Percentiles rank a stretch among this genome's conserved stretches.
Conservation (phyloP, 2,113 vertebrate species). For the Natator depressus region DNA sequence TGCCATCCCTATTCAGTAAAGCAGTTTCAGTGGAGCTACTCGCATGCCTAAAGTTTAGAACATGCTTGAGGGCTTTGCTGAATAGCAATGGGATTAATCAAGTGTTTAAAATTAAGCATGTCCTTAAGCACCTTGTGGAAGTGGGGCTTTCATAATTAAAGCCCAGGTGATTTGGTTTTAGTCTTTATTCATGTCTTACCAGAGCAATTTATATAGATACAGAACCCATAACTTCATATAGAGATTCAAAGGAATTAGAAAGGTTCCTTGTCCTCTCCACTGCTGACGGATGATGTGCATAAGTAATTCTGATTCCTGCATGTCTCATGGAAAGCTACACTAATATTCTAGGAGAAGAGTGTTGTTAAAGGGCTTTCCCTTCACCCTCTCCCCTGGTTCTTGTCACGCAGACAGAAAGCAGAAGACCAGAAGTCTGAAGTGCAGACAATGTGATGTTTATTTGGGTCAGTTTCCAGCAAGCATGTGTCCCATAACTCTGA, state of each 20-base stretch:
- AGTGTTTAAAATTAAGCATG: neutral
- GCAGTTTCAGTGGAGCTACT: neutral
- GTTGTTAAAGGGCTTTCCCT: neutral
- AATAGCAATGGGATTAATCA: neutral
- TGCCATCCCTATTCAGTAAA: neutral
- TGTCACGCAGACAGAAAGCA: too few species aligned
- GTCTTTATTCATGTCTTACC: constrained; percentile 56
- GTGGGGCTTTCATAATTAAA: constrained; percentile 15
- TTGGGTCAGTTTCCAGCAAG: too few species aligned
- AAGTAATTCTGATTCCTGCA: neutral
- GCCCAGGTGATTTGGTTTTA: constrained; percentile 32
- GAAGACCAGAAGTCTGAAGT: too few species aligned
- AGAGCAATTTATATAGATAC: constrained; percentile 32
- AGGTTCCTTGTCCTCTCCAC: neutral
- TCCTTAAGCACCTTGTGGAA: constrained; percentile 1
- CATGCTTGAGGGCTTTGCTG: neutral
- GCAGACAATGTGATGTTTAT: too few species aligned
- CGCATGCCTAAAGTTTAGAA: neutral
- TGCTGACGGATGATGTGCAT: neutral
- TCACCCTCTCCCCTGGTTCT: too few species aligned
- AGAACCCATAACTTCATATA: constrained; percentile 12
- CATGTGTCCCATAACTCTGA: too few species aligned
- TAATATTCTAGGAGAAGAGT: neutral
- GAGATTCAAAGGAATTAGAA: neutral
- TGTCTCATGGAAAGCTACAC: neutral